phyloP scores from a whole-genome alignment of 2,113 vertebrate genomes.

The Murina feae region DNA sequence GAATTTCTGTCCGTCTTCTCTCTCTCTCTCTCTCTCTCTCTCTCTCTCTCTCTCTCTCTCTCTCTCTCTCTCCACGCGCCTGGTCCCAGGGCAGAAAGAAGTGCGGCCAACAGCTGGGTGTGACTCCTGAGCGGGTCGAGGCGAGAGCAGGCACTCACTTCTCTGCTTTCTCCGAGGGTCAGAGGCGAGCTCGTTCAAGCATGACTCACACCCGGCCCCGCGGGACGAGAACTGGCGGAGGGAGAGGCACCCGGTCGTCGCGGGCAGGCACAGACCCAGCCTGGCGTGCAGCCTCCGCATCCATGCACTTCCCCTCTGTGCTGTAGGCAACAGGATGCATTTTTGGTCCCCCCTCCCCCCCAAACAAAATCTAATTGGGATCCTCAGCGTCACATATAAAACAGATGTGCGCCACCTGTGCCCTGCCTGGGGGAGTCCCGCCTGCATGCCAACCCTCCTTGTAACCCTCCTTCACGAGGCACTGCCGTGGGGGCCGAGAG shows the following conservation, averaged over 20 bases:
- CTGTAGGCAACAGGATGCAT: neutral
- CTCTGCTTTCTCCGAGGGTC: neutral
- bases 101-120: neutral
- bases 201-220: neutral
- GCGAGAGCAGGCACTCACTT: neutral
- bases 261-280: rapidly evolving
- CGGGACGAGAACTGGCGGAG: neutral
- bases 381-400: neutral
- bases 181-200: too few species aligned
- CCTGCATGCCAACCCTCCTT: rapidly evolving
- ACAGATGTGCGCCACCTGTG: neutral
- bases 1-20: neutral
- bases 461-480: neutral
- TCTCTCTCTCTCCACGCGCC: neutral
- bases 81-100: neutral
- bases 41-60: neutral
- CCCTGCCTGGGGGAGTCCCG: neutral
- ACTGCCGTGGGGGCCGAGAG: rapidly evolving
- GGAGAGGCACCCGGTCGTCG: neutral
- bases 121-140: neutral
- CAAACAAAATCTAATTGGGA: neutral
- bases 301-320: neutral
- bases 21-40: too few species aligned
- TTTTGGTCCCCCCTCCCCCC: neutral
- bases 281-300: neutral